Evolutionary conservation across 2,888 invertebrate genomes (phyloP).

Genomic region (Cyclophora albipunctata): DNA sequence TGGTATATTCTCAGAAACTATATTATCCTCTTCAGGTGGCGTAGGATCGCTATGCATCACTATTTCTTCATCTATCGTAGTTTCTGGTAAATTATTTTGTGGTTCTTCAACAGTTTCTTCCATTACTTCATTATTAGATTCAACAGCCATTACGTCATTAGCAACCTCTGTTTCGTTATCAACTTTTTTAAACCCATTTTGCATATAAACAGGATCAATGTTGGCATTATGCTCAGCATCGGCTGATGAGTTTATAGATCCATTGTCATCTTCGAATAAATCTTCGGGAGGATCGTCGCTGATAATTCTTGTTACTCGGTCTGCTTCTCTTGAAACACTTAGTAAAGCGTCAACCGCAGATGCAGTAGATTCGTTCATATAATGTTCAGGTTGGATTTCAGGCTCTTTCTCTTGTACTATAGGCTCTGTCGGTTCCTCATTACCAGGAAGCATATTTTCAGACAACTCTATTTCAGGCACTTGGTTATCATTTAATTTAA

Average conservation of each 20-base stretch:
- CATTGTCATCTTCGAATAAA: slow-evolving; percentile 61
- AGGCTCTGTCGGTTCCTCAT: slow-evolving; percentile 4
- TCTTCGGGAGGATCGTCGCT: slow-evolving; percentile 64
- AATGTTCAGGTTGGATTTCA: slow-evolving; percentile 30
- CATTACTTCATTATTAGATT: background rate
- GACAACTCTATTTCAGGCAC: slow-evolving; percentile 15
- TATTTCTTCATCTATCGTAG: too few species aligned
- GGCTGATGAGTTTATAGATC: slow-evolving; percentile 10
- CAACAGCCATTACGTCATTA: too few species aligned
- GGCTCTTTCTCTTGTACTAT: slow-evolving; percentile 14
- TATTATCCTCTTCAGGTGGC: too few species aligned
- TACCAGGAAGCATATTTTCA: slow-evolving; percentile 15
- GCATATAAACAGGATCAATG: background rate
- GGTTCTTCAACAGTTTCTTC: background rate
- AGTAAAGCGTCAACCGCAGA: slow-evolving; percentile 66
- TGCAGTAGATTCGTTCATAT: slow-evolving; percentile 60
- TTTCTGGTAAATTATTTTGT: too few species aligned
- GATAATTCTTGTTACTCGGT: slow-evolving; percentile 56
- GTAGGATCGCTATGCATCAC: too few species aligned
- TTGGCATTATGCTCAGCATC: background rate
- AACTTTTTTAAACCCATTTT: background rate
- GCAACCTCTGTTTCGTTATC: background rate
- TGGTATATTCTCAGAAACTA: slow-evolving; percentile 37
- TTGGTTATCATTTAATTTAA: slow-evolving; percentile 6
- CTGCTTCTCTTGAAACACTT: slow-evolving; percentile 61